Evolutionary conservation across 2,888 invertebrate genomes (phyloP), one percentile per base, ranked within the genome.

Genomic region (Xestia rhomboidea): DNA sequence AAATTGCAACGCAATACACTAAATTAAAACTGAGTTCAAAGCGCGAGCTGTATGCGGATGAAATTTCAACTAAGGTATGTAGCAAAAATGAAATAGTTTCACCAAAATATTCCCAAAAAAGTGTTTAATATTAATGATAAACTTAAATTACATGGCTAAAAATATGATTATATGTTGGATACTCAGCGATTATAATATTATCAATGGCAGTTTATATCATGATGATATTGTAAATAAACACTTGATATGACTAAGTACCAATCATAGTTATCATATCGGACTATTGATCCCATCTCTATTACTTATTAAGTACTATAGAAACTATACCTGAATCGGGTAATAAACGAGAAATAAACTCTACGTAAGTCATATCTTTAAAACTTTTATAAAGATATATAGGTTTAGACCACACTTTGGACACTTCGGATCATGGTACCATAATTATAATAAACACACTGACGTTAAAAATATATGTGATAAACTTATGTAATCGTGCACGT

Each of bases 11-110:
- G 81, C 77, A 80, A 79, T 88, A 81, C 73, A 77, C 79, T 82
- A 88, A 86, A 90, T 89, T 83, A 87, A 89, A 88, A 85, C 73
- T 41, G 69, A 75, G 46, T 66, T 72, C 64, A 68, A 67, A 63
- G 57, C 67, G 66, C 46, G 18, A 54, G 46, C 41, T 73, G 67
- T 64, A 64, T 64, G 57, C 38, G 54, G 54, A 51, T 68, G 44
- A 82, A 76, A 68, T 73, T 60, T 34, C 41, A 57, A 67, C 46
- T 34, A 60, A 34, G 38, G 73, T 54, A 46, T 51, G 68, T 60
- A 18, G 34, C 41, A 57, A 34, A 63, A 46, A 51, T 46, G 24
- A 46, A 73, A 57, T n/a, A 66, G 30, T 30, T 70, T 30, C 10
- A 68, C 24, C n/a, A 10, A 15, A 64, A 27, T 68, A 38, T 38